Evolutionary conservation across 2,113 vertebrate species (phyloP).

Genomic region (Cygnus atratus): DNA sequence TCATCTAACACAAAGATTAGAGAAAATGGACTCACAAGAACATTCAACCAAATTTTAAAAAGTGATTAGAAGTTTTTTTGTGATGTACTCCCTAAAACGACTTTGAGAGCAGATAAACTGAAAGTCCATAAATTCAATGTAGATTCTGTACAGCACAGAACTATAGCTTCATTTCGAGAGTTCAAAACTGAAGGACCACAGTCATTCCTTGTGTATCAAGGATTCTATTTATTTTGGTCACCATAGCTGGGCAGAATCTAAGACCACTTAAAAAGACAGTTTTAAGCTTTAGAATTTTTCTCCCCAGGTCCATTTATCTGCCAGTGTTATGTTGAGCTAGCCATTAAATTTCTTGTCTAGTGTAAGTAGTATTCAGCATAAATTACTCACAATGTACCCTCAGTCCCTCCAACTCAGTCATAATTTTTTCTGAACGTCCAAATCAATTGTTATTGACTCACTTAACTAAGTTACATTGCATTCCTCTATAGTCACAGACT

Average conservation of each 20-base stretch:
- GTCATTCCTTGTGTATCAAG: not conserved
- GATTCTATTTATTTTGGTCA: not conserved
- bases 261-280: not conserved
- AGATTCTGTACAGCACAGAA: not conserved
- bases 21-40: not conserved
- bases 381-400: not conserved
- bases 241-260: not conserved
- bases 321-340: not conserved
- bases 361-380: not conserved
- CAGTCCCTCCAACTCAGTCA: not conserved
- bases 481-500: not conserved
- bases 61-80: not conserved
- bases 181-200: not conserved
- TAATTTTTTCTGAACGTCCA: not conserved
- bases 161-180: not conserved
- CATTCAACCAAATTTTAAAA: not conserved
- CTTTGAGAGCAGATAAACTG: not conserved
- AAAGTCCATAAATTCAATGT: not conserved
- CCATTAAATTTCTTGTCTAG: not conserved
- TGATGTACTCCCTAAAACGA: not conserved
- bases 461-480: not conserved
- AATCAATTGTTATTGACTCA: not conserved
- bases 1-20: not conserved
- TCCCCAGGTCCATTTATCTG: not conserved
- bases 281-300: not conserved